Percentiles rank a stretch among this genome's conserved stretches.
Evolutionary conservation across 2,797 vertebrate species (phyloP).

Genomic region (Myotis daubentonii): DNA sequence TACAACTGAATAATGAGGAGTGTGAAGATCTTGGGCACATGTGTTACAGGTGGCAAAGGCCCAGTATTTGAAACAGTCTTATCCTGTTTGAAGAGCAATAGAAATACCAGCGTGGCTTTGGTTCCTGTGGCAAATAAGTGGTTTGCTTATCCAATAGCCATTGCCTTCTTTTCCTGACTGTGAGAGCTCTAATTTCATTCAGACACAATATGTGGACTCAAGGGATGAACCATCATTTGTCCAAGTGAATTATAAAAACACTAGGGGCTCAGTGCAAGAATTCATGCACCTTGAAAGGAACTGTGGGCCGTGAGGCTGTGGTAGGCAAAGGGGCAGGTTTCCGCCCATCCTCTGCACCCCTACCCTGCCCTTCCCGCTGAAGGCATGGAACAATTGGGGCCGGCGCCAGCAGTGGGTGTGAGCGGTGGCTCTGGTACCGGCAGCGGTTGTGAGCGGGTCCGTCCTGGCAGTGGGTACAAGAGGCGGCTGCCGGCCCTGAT

Average conservation of each 20-base stretch:
- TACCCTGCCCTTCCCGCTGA: too few species aligned
- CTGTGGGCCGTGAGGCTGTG: too few species aligned
- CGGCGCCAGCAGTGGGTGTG: too few species aligned
- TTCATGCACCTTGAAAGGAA: too few species aligned
- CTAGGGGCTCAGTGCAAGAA: too few species aligned
- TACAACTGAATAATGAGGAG: not conserved
- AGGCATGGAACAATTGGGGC: too few species aligned
- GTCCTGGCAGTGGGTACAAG: too few species aligned
- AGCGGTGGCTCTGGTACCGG: rapidly evolving
- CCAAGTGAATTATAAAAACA: not conserved
- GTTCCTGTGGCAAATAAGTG: not conserved
- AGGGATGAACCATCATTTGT: not conserved
- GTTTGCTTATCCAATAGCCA: not conserved
- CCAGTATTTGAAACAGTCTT: not conserved
- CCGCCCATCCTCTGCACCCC: too few species aligned
- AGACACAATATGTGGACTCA: not conserved
- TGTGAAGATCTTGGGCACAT: not conserved
- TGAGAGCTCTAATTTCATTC: constrained; percentile 13
- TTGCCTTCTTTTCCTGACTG: not conserved
- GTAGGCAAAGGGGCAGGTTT: too few species aligned
- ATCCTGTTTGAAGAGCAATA: not conserved
- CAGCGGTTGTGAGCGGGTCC: too few species aligned
- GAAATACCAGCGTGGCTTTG: not conserved
- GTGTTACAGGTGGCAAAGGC: not conserved
- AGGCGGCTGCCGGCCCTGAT: too few species aligned